phyloP scores from a whole-genome alignment of 2,113 vertebrate genomes.

The Elachura formosa region DNA sequence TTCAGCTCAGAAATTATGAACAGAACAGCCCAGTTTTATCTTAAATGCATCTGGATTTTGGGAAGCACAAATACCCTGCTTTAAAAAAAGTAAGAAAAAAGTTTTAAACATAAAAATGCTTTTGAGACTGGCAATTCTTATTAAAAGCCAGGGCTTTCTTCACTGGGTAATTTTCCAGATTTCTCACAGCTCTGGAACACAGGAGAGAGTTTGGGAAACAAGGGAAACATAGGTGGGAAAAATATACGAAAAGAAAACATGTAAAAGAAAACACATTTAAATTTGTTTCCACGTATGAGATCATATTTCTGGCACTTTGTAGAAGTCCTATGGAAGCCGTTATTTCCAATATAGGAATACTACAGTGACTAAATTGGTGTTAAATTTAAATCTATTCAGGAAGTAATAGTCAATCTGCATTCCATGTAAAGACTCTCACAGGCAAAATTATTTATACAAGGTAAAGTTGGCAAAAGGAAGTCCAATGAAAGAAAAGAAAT shows the following conservation, averaged over 20 bases:
- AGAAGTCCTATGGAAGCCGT: constrained; percentile 77
- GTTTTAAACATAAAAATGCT: not conserved
- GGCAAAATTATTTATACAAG: constrained; percentile 75
- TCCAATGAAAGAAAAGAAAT: constrained; percentile 63
- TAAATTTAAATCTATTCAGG: constrained; percentile 80
- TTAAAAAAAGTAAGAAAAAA: not conserved
- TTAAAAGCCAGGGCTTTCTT: constrained; percentile 25
- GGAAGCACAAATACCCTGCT: not conserved
- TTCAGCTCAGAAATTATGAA: not conserved
- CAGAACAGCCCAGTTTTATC: constrained; percentile 6
- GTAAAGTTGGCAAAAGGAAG: constrained; percentile 77
- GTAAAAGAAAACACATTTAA: constrained; percentile 72
- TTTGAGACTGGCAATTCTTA: constrained; percentile 20
- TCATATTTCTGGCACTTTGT: constrained; percentile 83
- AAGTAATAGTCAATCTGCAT: constrained; percentile 79
- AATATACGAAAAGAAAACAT: constrained; percentile 61
- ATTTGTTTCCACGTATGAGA: constrained; percentile 77
- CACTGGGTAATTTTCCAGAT: not conserved
- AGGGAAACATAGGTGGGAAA: constrained; percentile 63
- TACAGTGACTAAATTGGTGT: constrained; percentile 74
- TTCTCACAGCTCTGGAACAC: constrained; percentile 32
- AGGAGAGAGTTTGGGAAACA: constrained; percentile 48
- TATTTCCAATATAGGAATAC: constrained; percentile 74
- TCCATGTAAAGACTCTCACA: constrained; percentile 71
- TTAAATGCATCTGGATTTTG: constrained; percentile 11